These are phyloP conservation scores for Australoheros facetus DNA, from an alignment of 2,797 vertebrate species.

Conservation along the genomic window DNA sequence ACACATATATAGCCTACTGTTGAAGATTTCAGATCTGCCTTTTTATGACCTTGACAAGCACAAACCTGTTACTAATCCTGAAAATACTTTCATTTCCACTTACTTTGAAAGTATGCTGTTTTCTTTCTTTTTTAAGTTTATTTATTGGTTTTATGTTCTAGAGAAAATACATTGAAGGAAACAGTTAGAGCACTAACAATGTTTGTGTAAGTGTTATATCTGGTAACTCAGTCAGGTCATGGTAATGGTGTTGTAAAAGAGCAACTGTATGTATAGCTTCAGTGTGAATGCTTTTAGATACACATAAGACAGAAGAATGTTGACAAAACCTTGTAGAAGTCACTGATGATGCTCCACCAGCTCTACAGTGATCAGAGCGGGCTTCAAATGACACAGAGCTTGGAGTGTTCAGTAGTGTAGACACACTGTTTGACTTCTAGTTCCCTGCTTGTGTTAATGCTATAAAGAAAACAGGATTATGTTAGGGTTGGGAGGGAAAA, in stretches of 20 bases:
- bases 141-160: constrained; percentile 83
- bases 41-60: constrained; percentile 89
- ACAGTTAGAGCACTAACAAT: constrained; percentile 76
- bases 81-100: constrained; percentile 78
- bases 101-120: constrained; percentile 75
- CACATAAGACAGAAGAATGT: constrained; percentile 86
- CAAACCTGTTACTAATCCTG: constrained; percentile 85
- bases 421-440: constrained; percentile 80
- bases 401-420: constrained; percentile 73
- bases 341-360: constrained; percentile 75
- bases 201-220: constrained; percentile 76
- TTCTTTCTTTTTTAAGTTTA: constrained; percentile 56
- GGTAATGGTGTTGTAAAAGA: constrained; percentile 78
- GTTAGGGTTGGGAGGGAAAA: constrained; percentile 58
- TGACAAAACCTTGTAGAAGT: constrained; percentile 75
- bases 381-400: constrained; percentile 52
- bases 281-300: constrained; percentile 80
- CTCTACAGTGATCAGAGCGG: constrained; percentile 52
- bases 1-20: constrained; percentile 81
- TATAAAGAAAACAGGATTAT: constrained; percentile 54
- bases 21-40: constrained; percentile 86
- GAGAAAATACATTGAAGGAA: constrained; percentile 79
- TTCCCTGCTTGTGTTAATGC: constrained; percentile 70
- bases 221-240: constrained; percentile 77
- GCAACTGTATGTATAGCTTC: constrained; percentile 80